Conservation (phyloP, 2,888 invertebrate genomes). For the Orchesellides sinensis region DNA sequence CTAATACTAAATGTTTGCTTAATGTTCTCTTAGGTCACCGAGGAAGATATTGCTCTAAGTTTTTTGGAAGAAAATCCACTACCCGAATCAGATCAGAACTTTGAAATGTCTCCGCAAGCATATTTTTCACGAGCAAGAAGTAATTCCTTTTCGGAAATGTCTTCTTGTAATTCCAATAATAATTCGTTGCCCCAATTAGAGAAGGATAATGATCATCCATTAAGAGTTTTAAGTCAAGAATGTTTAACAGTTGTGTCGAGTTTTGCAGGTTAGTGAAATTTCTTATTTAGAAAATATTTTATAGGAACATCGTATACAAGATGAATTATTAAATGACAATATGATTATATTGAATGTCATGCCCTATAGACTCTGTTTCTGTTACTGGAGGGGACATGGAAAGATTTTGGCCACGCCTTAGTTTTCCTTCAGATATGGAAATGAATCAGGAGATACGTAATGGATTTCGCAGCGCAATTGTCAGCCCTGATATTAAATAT, state of each 20-base stretch:
- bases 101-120: conserved; percentile 78
- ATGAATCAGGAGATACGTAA: conserved; percentile 67
- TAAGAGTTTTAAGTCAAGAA: conserved; percentile 92
- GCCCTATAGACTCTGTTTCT: conserved; percentile 66
- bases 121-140: conserved; percentile 68
- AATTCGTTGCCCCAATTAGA: conserved; percentile 61
- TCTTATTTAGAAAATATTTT: neutral
- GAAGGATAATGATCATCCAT: conserved; percentile 84
- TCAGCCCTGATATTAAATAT: conserved; percentile 20
- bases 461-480: conserved; percentile 69
- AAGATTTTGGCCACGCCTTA: conserved; percentile 73
- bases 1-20: neutral
- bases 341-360: conserved; percentile 5
- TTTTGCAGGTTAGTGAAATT: conserved; percentile 83
- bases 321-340: neutral
- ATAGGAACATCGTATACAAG: no score
- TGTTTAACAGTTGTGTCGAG: conserved; percentile 94
- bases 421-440: conserved; percentile 65
- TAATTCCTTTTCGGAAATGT: conserved; percentile 68
- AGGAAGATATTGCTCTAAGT: conserved; percentile 93
- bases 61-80: conserved; percentile 86
- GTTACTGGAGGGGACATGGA: conserved; percentile 72
- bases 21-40: conserved; percentile 80
- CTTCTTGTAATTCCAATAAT: conserved; percentile 50
- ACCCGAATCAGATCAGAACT: conserved; percentile 85